Percentiles rank a stretch among this genome's conserved stretches.
These are phyloP conservation scores for Agrotis clavis DNA, from an alignment of 2,888 invertebrate genomes.

Conservation along the genomic window DNA sequence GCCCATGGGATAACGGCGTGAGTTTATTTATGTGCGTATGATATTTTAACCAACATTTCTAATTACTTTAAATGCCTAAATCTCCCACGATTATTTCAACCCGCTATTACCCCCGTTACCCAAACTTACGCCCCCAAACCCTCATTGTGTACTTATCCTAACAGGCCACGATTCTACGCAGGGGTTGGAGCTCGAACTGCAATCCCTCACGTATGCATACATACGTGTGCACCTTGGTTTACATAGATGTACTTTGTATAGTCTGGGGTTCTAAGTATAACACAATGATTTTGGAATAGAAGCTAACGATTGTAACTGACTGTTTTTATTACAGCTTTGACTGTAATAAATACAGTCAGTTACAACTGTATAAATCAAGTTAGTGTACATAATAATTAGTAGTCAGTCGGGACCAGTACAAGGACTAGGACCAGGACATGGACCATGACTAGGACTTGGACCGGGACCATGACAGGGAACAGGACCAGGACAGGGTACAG, in stretches of 20 bases:
- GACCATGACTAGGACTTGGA: too few species aligned
- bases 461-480: too few species aligned
- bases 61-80: background rate
- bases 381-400: too few species aligned
- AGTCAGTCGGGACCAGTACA: too few species aligned
- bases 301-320: background rate
- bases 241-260: background rate
- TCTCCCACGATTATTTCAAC: background rate
- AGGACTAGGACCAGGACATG: too few species aligned
- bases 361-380: too few species aligned
- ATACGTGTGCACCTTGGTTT: slow-evolving; percentile 10
- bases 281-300: background rate
- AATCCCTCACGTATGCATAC: slow-evolving; percentile 34
- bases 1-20: too few species aligned
- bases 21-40: too few species aligned
- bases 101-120: background rate
- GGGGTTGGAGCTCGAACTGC: slow-evolving; percentile 51
- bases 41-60: too few species aligned
- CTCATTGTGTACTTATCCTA: slow-evolving; percentile 31
- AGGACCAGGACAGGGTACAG: too few species aligned
- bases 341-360: too few species aligned
- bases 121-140: background rate
- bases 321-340: background rate
- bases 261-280: background rate
- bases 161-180: slow-evolving; percentile 45